Evolutionary conservation across 2,888 invertebrate species (phyloP), one percentile per base, ranked within the genome.

Genomic region (Podabrus alpinus): DNA sequence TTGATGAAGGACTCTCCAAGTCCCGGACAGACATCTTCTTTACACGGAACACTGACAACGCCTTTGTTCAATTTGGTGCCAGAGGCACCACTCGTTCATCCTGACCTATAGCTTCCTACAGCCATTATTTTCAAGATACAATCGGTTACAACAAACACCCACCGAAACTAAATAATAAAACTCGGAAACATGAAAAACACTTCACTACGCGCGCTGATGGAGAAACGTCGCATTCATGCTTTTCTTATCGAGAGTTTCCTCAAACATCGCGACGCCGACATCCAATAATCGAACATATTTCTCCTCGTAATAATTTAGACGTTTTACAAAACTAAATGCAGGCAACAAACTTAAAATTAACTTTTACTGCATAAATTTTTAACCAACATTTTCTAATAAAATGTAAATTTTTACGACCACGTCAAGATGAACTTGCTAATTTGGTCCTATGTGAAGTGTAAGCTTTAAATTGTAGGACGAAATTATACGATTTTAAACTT

Each of bases 1-100:
- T 80, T 82, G 83, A 84, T 83, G 84, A 83, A 84, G 84, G 82
- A 82, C 84, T 79, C 83, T 84, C 77, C 81, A 82, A 83, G 83
- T 84, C 84, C 75, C 71, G 75, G 73, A 79, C 84, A 84, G 84
- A 83, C 83, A 78, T 82, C 81, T 83, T 82, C 83, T 82, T 83
- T 79, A 75, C 80, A 79, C 78, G 78, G 78, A 74, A 79, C 78
- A 79, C 75, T 79, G 82, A 81, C 81, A 77, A 80, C 79, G 81
- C 80, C 79, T 83, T 83, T 82, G 81, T 82, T 80, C 82, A 82
- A 82, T 83, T 82, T 81, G 82, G 80, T 79, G 82, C 83, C 81
- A 78, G 77, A 79, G 82, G 83, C 82, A 76, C 76, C 72, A 74
- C 72, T 73, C 74, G 70, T 62, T 66, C 72, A 69, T 71, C 72